A percentile compares a stretch with the other conserved stretches of the same genome.
phyloP scores from a whole-genome alignment of 2,888 invertebrate genomes.

The Pollenia griseotomentosa region DNA sequence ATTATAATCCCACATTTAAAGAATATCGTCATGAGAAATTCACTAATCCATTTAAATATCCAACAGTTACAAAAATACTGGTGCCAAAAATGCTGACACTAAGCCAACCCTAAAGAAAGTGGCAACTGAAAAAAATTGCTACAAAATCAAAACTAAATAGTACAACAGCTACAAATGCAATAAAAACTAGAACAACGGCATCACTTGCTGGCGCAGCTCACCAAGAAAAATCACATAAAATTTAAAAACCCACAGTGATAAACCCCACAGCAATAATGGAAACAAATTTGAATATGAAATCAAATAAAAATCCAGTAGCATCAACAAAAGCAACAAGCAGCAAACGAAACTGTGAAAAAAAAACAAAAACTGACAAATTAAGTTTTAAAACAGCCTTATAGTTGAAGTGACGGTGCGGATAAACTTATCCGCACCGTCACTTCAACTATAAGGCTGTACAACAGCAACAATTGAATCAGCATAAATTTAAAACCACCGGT shows the following conservation, averaged over 20 bases:
- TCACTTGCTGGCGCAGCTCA: neutral
- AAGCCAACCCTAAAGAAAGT: constrained; percentile 34
- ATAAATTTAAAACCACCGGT: too few species aligned
- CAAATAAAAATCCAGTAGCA: constrained; percentile 35
- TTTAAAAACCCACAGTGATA: constrained; percentile 22
- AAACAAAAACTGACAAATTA: constrained; percentile 13
- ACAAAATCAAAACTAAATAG: constrained; percentile 27
- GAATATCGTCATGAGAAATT: constrained; percentile 57
- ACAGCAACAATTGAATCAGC: neutral
- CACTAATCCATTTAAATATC: constrained; percentile 38
- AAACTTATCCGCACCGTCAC: too few species aligned
- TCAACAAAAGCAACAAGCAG: constrained; percentile 5
- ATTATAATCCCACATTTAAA: constrained; percentile 35
- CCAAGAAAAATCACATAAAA: constrained; percentile 17
- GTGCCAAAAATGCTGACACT: constrained; percentile 34
- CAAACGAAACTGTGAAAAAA: neutral
- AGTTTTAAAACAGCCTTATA: constrained; percentile 9
- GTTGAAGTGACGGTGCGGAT: too few species aligned
- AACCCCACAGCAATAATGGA: constrained; percentile 29
- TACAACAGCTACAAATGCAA: constrained; percentile 15
- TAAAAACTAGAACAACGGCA: neutral
- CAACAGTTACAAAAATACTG: constrained; percentile 5
- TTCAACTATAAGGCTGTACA: neutral
- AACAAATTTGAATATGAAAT: constrained; percentile 48
- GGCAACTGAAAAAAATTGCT: constrained; percentile 31